phyloP scores from a whole-genome alignment of 2,797 vertebrate species.

The Tapirus indicus region DNA sequence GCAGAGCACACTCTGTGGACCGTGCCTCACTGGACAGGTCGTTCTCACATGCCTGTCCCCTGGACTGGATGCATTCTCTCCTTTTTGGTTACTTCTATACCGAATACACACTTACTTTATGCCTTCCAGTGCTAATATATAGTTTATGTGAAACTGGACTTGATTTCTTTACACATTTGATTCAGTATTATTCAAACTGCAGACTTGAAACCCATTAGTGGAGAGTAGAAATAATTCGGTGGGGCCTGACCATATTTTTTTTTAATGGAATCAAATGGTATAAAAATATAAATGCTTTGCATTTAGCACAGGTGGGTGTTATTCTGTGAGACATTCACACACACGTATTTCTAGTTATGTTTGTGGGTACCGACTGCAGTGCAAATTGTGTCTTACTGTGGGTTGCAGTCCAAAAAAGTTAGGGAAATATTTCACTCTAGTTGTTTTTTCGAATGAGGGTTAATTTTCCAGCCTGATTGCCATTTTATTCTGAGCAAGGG shows the following conservation, averaged over 20 bases:
- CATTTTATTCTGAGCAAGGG: background rate
- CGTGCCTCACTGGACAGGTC: fast-evolving
- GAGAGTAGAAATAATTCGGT: background rate
- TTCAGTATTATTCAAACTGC: background rate
- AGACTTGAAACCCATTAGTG: background rate
- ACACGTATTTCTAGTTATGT: background rate
- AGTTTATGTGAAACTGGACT: background rate
- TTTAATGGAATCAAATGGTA: background rate
- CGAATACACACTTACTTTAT: background rate
- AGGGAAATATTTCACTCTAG: background rate
- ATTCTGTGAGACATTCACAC: background rate
- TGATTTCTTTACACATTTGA: background rate
- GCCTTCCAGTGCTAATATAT: background rate
- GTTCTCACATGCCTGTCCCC: fast-evolving
- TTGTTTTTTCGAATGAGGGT: background rate
- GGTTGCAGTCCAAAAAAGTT: background rate
- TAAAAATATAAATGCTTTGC: background rate
- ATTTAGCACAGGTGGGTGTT: background rate
- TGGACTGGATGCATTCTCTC: background rate
- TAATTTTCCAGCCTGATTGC: background rate
- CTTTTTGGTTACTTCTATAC: background rate
- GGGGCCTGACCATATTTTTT: background rate
- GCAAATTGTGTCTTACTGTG: background rate
- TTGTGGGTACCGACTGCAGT: background rate
- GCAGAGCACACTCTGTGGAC: fast-evolving